phyloP scores from a whole-genome alignment of 2,888 invertebrate genomes.

The Xanthorhoe designata region DNA sequence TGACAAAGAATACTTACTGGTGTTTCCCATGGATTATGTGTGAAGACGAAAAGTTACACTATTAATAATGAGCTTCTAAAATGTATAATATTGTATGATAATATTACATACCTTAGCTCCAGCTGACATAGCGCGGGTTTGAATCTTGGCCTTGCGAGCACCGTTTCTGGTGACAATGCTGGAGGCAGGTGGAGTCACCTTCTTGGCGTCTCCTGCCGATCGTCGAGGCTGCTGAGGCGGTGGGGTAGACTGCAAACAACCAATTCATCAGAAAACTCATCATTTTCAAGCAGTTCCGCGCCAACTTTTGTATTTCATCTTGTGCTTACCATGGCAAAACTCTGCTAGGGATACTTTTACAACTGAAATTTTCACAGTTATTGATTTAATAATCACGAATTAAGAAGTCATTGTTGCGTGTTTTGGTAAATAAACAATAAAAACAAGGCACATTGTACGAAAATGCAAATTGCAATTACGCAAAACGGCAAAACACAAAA shows the following conservation, averaged over 20 bases:
- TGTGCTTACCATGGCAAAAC: conserved; percentile 26
- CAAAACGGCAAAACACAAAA: background rate
- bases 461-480: background rate
- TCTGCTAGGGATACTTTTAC: conserved; percentile 13
- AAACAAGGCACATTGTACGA: conserved; percentile 41
- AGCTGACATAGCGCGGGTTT: conserved; percentile 87
- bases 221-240: conserved; percentile 63
- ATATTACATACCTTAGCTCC: conserved; percentile 67
- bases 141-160: conserved; percentile 87
- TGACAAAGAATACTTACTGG: no score
- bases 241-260: conserved; percentile 65
- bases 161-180: conserved; percentile 85
- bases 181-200: conserved; percentile 69
- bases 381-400: background rate
- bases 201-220: conserved; percentile 68
- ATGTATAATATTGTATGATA: background rate
- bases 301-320: background rate
- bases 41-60: background rate
- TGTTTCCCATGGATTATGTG: no score
- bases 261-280: background rate
- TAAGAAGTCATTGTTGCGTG: conserved; percentile 19
- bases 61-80: no score
- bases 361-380: conserved; percentile 18
- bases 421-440: conserved; percentile 28
- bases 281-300: conserved; percentile 7